phyloP scores from a whole-genome alignment of 2,888 invertebrate genomes.

The Brassicogethes aeneus region DNA sequence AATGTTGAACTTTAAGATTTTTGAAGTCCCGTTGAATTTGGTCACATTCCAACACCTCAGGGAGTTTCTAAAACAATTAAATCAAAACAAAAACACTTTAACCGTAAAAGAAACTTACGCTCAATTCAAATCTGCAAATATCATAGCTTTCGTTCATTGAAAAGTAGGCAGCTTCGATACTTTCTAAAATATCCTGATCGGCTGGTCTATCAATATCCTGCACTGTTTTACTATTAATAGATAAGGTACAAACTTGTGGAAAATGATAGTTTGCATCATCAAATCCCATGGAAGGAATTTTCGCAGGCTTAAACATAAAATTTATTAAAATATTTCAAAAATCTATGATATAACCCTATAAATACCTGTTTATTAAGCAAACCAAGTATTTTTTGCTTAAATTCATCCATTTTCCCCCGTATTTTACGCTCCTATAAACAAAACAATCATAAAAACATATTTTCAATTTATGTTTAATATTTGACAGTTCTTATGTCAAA shows the following conservation, averaged over 20 bases:
- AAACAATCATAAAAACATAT: too few relatives aligned
- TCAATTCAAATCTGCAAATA: constrained; percentile 57
- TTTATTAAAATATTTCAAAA: constrained; percentile 4
- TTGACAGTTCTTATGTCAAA: too few relatives aligned
- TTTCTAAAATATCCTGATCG: constrained; percentile 41
- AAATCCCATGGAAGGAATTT: constrained; percentile 43
- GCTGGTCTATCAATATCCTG: constrained; percentile 38
- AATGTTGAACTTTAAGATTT: constrained; percentile 67
- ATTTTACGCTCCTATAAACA: too few relatives aligned
- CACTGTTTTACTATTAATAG: constrained; percentile 40
- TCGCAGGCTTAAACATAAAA: constrained; percentile 30
- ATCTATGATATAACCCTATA: not conserved
- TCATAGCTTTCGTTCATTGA: constrained; percentile 62
- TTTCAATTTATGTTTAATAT: too few relatives aligned
- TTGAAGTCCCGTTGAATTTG: constrained; percentile 68
- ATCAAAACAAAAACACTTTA: constrained; percentile 9
- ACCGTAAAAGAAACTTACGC: constrained; percentile 37
- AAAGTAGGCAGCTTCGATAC: constrained; percentile 73
- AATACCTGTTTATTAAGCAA: constrained; percentile 38
- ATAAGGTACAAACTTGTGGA: constrained; percentile 34
- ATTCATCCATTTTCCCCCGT: constrained; percentile 39
- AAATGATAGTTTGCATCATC: constrained; percentile 40
- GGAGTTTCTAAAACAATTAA: constrained; percentile 58
- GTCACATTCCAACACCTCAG: constrained; percentile 54
- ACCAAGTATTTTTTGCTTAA: constrained; percentile 39